Conservation (phyloP, 2,888 invertebrate genomes). For the Desoria tigrina region DNA sequence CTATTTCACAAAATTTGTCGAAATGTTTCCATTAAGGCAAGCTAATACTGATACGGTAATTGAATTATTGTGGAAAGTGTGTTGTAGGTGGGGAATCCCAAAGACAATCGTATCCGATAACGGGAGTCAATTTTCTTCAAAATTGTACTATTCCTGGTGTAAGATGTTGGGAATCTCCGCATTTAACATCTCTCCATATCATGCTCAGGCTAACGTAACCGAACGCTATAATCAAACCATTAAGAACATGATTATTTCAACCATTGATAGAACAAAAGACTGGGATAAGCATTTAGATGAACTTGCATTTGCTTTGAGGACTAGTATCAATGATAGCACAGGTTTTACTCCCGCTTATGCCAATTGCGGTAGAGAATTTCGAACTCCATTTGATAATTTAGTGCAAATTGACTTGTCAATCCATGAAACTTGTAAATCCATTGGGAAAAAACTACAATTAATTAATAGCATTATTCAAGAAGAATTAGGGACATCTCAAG, state of each 20-base stretch:
- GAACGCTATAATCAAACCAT: constrained; percentile 32
- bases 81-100: constrained; percentile 27
- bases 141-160: constrained; percentile 22
- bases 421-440: too few species aligned
- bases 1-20: constrained; percentile 30
- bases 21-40: constrained; percentile 26
- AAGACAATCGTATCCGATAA: constrained; percentile 25
- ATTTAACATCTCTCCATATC: constrained; percentile 28
- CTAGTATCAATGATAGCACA: constrained; percentile 22
- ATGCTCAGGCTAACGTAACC: constrained; percentile 33
- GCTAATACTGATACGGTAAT: constrained; percentile 17
- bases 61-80: constrained; percentile 24
- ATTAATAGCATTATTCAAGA: background rate
- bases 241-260: constrained; percentile 25
- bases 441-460: background rate
- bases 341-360: constrained; percentile 34
- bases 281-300: constrained; percentile 34
- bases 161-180: constrained; percentile 20
- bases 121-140: constrained; percentile 27
- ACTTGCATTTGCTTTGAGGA: constrained; percentile 33
- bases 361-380: constrained; percentile 33
- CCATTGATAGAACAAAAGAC: constrained; percentile 20
- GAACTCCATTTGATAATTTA: constrained; percentile 34
- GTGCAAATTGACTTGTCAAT: too few species aligned
- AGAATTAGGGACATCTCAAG: background rate